Percentiles rank a stretch among this genome's conserved stretches.
These are phyloP conservation scores for Nothoprocta pentlandii DNA, from an alignment of 2,113 vertebrate species.

Conservation along the genomic window DNA sequence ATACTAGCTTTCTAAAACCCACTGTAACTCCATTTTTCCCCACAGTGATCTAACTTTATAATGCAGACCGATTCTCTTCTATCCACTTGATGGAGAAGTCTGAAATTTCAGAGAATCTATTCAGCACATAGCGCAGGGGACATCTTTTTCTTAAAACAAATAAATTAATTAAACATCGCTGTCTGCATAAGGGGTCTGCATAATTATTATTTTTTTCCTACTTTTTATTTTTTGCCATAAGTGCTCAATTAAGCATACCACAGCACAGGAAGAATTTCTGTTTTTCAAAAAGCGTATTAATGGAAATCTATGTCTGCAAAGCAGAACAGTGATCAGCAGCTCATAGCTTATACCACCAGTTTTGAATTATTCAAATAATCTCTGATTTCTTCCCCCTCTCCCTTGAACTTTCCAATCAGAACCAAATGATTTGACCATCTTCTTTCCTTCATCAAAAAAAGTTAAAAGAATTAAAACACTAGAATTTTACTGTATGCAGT, in stretches of 20 bases:
- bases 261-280: slow-evolving; percentile 22
- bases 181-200: neutral
- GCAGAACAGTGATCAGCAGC: slow-evolving; percentile 3
- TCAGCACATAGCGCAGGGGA: neutral
- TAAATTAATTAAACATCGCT: neutral
- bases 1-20: neutral
- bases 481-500: neutral
- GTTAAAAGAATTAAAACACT: neutral
- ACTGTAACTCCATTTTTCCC: neutral
- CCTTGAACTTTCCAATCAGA: neutral
- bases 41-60: neutral
- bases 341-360: neutral
- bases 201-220: neutral
- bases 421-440: neutral
- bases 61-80: neutral
- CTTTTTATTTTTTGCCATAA: neutral
- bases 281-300: slow-evolving; percentile 35
- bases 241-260: slow-evolving; percentile 40
- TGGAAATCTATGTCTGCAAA: slow-evolving; percentile 5
- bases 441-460: neutral
- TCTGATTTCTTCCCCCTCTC: neutral
- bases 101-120: neutral
- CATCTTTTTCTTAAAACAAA: neutral
- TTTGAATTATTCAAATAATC: neutral
- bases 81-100: neutral